Percentiles rank a stretch among this genome's conserved stretches.
These are phyloP conservation scores for Siderastrea siderea DNA, from an alignment of 92 coral and sea anemone genomes.

Conservation along the genomic window DNA sequence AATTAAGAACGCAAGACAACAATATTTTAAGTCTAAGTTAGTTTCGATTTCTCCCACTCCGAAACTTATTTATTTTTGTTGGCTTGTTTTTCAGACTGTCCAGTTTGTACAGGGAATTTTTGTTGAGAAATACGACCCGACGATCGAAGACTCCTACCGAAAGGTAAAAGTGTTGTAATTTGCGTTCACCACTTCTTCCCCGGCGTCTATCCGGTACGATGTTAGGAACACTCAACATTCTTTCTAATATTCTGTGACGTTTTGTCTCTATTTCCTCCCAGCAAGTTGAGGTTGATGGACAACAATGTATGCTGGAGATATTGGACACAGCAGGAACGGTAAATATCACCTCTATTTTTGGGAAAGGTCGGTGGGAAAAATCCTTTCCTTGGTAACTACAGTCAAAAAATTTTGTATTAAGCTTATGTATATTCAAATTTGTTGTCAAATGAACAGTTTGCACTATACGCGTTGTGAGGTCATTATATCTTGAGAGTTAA, in stretches of 20 bases:
- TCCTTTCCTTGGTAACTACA: background rate
- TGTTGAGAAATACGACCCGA: constrained; percentile 99
- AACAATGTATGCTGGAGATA: constrained; percentile 99
- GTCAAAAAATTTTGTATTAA: background rate
- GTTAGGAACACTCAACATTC: background rate
- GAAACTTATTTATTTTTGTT: constrained; percentile 1
- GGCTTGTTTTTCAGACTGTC: constrained; percentile 81
- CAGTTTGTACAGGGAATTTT: constrained; percentile 99
- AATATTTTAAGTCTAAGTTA: constrained; percentile 4
- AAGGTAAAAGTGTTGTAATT: constrained; percentile 72
- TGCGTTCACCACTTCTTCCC: constrained; percentile 25
- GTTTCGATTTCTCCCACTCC: constrained; percentile 14
- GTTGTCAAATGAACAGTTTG: constrained; percentile 33
- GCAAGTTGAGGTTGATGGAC: constrained; percentile 99
- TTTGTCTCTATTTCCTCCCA: constrained; percentile 45
- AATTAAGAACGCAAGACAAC: constrained; percentile 11
- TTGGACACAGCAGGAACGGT: constrained; percentile 99
- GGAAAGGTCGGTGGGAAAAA: constrained; percentile 36
- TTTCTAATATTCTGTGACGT: constrained; percentile 10
- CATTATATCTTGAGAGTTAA: background rate
- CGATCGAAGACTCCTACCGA: constrained; percentile 98
- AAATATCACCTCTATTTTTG: constrained; percentile 26
- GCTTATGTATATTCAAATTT: background rate
- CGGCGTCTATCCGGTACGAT: background rate
- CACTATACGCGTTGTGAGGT: background rate